phyloP scores from a whole-genome alignment of 2,113 vertebrate genomes.

The Poeciliopsis prolifica region DNA sequence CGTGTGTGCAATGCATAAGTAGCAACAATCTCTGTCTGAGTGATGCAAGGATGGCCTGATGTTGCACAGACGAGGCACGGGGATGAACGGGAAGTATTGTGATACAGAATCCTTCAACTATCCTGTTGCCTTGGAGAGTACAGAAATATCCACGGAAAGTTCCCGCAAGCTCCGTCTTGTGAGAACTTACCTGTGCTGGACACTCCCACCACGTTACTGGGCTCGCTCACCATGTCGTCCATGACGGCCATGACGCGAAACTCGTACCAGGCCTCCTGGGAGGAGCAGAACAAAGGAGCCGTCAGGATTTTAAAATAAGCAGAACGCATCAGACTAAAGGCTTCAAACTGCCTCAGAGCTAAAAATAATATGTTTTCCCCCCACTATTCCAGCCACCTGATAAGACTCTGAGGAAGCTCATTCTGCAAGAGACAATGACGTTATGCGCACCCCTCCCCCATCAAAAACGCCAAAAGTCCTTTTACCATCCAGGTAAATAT shows the following conservation, averaged over 20 bases:
- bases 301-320: background rate
- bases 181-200: conserved; percentile 92
- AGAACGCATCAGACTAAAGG: background rate
- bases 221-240: conserved; percentile 95
- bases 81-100: background rate
- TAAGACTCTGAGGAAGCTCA: no score
- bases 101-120: background rate
- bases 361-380: background rate
- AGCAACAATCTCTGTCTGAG: conserved; percentile 5
- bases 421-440: no score
- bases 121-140: background rate
- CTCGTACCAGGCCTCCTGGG: conserved; percentile 97
- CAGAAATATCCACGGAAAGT: background rate
- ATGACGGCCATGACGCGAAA: conserved; percentile 96
- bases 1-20: conserved; percentile 58
- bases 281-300: conserved; percentile 7
- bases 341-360: background rate
- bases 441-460: no score
- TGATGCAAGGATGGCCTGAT: conserved; percentile 19
- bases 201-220: conserved; percentile 95
- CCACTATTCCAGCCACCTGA: background rate
- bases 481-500: no score
- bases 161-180: background rate
- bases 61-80: conserved; percentile 24
- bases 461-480: no score